Evolutionary conservation across 1,140 invertebrate genomes (phyloP), one percentile per base, ranked within the genome.

Genomic region (Calephelis virginiensis): DNA sequence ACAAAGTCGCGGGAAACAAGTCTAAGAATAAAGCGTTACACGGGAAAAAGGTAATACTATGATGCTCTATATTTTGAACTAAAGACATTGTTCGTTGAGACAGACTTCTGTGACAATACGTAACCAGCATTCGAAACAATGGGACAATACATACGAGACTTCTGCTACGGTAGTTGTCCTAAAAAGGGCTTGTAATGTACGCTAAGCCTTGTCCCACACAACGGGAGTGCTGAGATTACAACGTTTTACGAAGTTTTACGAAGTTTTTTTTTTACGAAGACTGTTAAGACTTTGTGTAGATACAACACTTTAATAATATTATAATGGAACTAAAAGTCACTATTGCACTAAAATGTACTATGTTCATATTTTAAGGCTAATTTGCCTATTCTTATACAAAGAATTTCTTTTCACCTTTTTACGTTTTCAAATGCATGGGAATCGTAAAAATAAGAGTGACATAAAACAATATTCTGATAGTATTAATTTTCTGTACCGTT

Each of bases 131-230:
- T 38, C 63, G 40, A 50, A 14, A 53, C 50, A 56, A 53, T 53
- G 63, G 40, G 38, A 64, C 63, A 64, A 64, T 64, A 48, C 50
- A 17, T 61, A 46, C 63, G 49, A 80, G 73, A 79, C 80, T 82
- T 75, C 80, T 75, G 80, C 67, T 72, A 79, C 80, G 69, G 80
- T 80, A 82, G 80, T 82, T 69, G 66, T 60, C 64, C 61, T 66
- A 69, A 68, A 72, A 72, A 66, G 67, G 63, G 63, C 40, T 56
- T 64, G 49, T 64, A 64, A 49, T 63, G 17, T 17, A 46, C 17
- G 49, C 48, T 56, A 14, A 17, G 50, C 50, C 50, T 11, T 14
- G 28, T 14, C 17, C 28, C 50, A 56, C 50, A 56, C 17, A 56
- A 9, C 12, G 17, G 17, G 50, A 56, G 17, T 56, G 11, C 17